Conservation (phyloP, 92 coral and sea anemone genomes). For the Isaurus tuberculatus region DNA sequence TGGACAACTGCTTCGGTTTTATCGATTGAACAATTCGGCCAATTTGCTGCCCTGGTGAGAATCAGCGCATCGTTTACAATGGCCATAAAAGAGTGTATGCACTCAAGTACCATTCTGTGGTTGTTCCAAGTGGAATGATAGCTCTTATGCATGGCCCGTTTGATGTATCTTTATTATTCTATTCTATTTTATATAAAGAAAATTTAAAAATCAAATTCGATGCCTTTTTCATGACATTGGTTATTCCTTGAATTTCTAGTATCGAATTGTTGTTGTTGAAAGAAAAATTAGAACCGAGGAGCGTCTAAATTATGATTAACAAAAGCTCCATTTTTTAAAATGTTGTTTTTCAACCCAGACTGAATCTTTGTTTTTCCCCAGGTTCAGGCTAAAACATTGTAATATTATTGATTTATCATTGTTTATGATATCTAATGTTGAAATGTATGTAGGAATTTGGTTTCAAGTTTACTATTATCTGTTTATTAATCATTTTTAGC, state of each 20-base stretch:
- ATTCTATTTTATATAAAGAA: background rate
- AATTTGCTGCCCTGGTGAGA: constrained; percentile 24
- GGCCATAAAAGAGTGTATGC: constrained; percentile 25
- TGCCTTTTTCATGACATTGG: constrained; percentile 14
- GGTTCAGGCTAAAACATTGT: constrained; percentile 27
- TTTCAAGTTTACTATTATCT: constrained; percentile 3
- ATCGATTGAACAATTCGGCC: constrained; percentile 15
- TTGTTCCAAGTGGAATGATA: constrained; percentile 19
- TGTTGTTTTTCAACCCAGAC: constrained; percentile 14
- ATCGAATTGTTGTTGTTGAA: constrained; percentile 8
- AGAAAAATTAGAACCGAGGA: background rate
- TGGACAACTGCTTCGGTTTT: constrained; percentile 24
- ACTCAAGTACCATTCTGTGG: constrained; percentile 3
- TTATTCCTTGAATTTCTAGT: constrained; percentile 22
- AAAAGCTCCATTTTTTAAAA: constrained; percentile 7
- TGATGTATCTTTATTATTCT: constrained; percentile 1
- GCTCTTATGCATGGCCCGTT: constrained; percentile 17
- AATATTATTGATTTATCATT: constrained; percentile 3
- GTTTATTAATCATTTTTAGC: constrained; percentile 9
- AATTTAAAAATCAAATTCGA: background rate
- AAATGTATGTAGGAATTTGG: constrained; percentile 6
- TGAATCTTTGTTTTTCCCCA: constrained; percentile 30
- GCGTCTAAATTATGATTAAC: constrained; percentile 16
- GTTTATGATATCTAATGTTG: constrained; percentile 15
- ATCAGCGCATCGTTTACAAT: too few species aligned